phyloP scores from a whole-genome alignment of 2,797 vertebrate genomes.

The Diplodus puntazzo region DNA sequence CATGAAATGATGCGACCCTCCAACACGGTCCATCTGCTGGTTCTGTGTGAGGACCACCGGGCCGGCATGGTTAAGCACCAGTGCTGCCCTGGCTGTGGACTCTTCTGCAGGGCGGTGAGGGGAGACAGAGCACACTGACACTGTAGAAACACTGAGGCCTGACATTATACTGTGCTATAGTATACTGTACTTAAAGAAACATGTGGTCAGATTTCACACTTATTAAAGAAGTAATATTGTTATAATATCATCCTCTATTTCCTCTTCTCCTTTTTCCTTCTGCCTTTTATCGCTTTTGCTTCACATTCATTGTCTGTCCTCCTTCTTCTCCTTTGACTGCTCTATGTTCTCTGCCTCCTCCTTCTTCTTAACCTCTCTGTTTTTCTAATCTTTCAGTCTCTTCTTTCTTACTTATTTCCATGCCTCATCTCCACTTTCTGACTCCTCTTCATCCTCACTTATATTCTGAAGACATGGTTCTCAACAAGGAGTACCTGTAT shows the following conservation, averaged over 20 bases:
- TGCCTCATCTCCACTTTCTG: too few relatives aligned
- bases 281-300: neutral
- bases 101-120: conserved; percentile 95
- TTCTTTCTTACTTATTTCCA: neutral
- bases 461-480: neutral
- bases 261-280: neutral
- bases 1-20: conserved; percentile 98
- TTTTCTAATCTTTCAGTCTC: neutral
- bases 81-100: conserved; percentile 97
- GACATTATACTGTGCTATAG: neutral
- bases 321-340: neutral
- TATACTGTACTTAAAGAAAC: too few relatives aligned
- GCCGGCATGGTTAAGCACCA: conserved; percentile 98
- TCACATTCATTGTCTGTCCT: neutral
- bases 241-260: neutral
- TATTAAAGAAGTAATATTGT: neutral
- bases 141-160: neutral
- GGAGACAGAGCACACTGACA: neutral
- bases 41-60: conserved; percentile 97
- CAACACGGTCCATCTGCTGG: conserved; percentile 92
- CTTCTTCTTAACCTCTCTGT: neutral
- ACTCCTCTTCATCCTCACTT: neutral
- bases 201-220: neutral
- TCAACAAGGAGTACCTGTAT: neutral
- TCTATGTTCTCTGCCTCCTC: neutral